Evolutionary conservation across 1,140 invertebrate species (phyloP).

Genomic region (Proctacanthus coquilletti): DNA sequence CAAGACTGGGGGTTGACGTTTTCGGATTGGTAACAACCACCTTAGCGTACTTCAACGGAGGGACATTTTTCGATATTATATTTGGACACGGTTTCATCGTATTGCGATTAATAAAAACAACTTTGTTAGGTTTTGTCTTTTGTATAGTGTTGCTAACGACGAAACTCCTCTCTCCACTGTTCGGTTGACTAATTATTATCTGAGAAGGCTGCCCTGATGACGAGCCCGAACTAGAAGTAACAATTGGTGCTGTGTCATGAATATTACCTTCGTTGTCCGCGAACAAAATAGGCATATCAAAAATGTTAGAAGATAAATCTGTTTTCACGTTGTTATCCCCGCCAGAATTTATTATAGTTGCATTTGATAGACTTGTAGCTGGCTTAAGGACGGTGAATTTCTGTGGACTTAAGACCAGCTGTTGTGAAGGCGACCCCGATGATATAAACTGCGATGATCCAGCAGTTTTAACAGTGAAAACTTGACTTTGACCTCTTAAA

Average conservation of each 20-base stretch:
- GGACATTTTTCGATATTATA: conserved; percentile 7
- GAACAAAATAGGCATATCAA: conserved; percentile 49
- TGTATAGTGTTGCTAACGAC: conserved; percentile 14
- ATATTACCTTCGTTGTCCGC: conserved; percentile 40
- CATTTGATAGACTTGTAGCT: conserved; percentile 9
- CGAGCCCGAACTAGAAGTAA: conserved; percentile 4
- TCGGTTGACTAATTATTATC: conserved; percentile 12
- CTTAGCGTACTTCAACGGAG: conserved; percentile 10
- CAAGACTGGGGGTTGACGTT: conserved; percentile 5
- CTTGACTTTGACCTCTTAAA: conserved; percentile 13
- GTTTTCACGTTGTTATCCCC: conserved; percentile 15
- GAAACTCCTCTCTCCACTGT: conserved; percentile 25
- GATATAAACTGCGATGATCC: conserved; percentile 21
- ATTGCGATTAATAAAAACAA: conserved; percentile 23
- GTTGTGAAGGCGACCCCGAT: conserved; percentile 15
- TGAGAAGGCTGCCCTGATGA: not conserved
- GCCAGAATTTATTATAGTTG: not conserved
- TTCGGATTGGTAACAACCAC: conserved; percentile 13
- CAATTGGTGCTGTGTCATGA: conserved; percentile 8
- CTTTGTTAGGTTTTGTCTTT: conserved; percentile 13
- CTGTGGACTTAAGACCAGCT: conserved; percentile 13
- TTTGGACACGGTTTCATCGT: conserved; percentile 17
- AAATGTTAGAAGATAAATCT: conserved; percentile 42
- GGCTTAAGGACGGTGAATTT: conserved; percentile 33
- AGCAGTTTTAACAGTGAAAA: conserved; percentile 20